Evolutionary conservation across 2,888 invertebrate species (phyloP).

Genomic region (Brenthis ino): DNA sequence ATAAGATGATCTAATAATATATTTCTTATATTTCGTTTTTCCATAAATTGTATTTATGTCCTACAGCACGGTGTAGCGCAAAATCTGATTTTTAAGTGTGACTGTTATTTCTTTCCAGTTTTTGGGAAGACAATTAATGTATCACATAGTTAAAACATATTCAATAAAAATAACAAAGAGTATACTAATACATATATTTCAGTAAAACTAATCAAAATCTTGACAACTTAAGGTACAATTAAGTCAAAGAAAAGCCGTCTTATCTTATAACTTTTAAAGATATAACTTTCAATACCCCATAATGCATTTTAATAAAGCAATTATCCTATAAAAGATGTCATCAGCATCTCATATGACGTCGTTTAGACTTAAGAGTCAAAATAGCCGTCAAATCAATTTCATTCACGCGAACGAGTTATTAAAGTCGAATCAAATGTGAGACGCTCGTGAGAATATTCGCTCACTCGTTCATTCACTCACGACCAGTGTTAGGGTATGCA

Average conservation of each 20-base stretch:
- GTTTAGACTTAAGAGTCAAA: constrained; percentile 57
- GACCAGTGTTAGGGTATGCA: constrained; percentile 50
- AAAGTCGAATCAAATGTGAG: constrained; percentile 76
- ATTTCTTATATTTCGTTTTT: too few relatives aligned
- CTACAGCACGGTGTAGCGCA: too few relatives aligned
- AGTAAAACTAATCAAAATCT: background rate
- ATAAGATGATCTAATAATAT: too few relatives aligned
- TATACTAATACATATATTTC: background rate
- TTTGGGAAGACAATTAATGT: too few relatives aligned
- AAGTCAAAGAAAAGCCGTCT: constrained; percentile 6
- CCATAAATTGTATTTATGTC: too few relatives aligned
- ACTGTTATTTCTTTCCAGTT: too few relatives aligned
- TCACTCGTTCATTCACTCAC: constrained; percentile 60
- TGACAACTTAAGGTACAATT: background rate
- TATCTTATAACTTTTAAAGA: constrained; percentile 1
- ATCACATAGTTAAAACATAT: too few relatives aligned
- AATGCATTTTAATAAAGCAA: constrained; percentile 38
- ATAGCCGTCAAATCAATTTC: constrained; percentile 78
- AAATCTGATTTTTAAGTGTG: too few relatives aligned
- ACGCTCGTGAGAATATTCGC: constrained; percentile 71
- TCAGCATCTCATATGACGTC: constrained; percentile 39
- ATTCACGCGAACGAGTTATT: constrained; percentile 79
- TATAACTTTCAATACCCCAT: constrained; percentile 20
- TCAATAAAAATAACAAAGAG: too few relatives aligned
- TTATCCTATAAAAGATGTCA: constrained; percentile 45